These are phyloP conservation scores for Ia io DNA, from an alignment of 2,113 vertebrate genomes.

Conservation along the genomic window DNA sequence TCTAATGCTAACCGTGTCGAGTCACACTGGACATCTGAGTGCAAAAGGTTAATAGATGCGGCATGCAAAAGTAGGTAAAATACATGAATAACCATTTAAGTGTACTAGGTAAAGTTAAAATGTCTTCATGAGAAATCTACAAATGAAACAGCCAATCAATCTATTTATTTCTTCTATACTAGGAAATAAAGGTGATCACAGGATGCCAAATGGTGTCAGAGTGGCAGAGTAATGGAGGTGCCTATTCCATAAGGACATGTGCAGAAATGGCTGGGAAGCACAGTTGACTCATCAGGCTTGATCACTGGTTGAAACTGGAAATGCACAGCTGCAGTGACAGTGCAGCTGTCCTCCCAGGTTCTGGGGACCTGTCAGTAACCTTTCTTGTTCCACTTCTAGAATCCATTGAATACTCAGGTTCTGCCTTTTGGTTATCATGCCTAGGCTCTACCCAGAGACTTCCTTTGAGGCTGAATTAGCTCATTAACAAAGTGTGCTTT, in stretches of 20 bases:
- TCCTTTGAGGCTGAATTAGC: neutral
- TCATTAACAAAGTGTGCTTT: neutral
- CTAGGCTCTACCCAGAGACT: neutral
- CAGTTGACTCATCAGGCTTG: neutral
- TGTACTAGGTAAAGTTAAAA: constrained; percentile 55
- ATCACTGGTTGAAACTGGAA: neutral
- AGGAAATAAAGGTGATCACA: constrained; percentile 72
- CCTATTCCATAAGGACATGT: neutral
- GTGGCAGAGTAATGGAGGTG: neutral
- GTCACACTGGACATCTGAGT: too few relatives aligned
- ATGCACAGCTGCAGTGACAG: neutral
- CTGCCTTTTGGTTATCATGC: neutral
- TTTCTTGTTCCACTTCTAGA: constrained; percentile 1
- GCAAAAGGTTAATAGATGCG: constrained; percentile 74
- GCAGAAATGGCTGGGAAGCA: constrained; percentile 6
- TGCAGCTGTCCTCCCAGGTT: neutral
- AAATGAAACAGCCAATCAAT: constrained; percentile 65
- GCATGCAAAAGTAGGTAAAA: constrained; percentile 77
- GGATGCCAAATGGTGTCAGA: constrained; percentile 27
- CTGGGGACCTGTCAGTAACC: neutral
- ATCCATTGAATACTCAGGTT: neutral
- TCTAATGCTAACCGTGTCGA: too few relatives aligned
- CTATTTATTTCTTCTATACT: constrained; percentile 63
- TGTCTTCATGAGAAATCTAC: constrained; percentile 74
- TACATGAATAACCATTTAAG: constrained; percentile 77